These are phyloP conservation scores for Andrena flavipes DNA, from an alignment of 2,888 invertebrate genomes.

Conservation along the genomic window DNA sequence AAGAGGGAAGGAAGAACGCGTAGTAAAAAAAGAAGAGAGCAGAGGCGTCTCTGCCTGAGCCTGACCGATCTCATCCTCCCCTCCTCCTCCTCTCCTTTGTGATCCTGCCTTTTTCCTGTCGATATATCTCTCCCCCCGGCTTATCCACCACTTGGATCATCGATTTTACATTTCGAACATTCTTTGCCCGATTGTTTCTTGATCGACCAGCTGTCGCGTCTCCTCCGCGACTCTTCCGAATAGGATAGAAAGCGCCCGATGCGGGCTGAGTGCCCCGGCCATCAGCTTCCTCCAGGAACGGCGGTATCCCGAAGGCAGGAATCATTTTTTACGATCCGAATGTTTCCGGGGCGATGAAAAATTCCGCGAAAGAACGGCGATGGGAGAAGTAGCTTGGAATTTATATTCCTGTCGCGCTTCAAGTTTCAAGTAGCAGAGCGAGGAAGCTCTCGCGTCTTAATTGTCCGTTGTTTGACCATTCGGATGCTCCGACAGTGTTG, in stretches of 20 bases:
- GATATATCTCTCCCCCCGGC: background rate
- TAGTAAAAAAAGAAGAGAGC: background rate
- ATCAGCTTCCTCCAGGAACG: background rate
- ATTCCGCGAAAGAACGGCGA: background rate
- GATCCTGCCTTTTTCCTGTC: constrained; percentile 12
- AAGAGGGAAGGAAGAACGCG: background rate
- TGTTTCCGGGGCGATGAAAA: background rate
- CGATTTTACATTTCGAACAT: constrained; percentile 37
- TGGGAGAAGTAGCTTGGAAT: background rate
- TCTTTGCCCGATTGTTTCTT: constrained; percentile 3
- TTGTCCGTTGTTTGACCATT: constrained; percentile 46
- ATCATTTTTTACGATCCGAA: background rate
- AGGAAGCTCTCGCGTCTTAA: constrained; percentile 25
- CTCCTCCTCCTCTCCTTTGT: background rate
- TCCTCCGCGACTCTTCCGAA: constrained; percentile 1
- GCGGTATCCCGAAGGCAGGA: background rate
- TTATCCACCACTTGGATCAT: constrained; percentile 35
- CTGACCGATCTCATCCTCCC: constrained; percentile 1
- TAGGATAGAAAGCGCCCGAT: background rate
- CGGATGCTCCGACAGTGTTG: constrained; percentile 28
- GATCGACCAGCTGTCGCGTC: constrained; percentile 14
- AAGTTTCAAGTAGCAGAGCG: constrained; percentile 2
- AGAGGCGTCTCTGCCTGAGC: constrained; percentile 11
- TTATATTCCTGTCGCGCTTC: background rate
- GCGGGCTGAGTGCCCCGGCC: background rate